These are phyloP conservation scores for Tachysurus vachellii DNA, from an alignment of 2,113 vertebrate genomes.

Conservation along the genomic window DNA sequence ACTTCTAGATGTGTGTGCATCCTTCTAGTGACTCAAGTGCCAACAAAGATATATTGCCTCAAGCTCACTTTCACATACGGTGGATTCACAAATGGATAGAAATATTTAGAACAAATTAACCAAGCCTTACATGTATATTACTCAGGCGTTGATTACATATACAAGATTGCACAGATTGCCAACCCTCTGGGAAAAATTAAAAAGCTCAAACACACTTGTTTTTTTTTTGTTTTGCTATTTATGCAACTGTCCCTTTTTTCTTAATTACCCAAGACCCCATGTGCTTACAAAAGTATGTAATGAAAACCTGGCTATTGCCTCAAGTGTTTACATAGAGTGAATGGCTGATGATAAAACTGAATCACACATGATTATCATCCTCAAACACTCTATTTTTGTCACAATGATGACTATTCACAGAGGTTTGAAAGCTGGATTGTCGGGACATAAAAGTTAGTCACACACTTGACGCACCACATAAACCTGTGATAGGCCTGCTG, in stretches of 20 bases:
- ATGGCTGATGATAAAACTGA: not conserved
- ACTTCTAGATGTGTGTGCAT: not conserved
- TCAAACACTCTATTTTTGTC: slow-evolving; percentile 22
- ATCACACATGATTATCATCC: slow-evolving; percentile 39
- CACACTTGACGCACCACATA: not conserved
- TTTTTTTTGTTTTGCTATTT: slow-evolving; percentile 37
- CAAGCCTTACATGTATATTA: slow-evolving; percentile 50
- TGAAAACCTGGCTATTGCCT: slow-evolving; percentile 28
- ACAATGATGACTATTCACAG: slow-evolving; percentile 32
- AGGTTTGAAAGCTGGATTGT: not conserved
- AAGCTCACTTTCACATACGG: not conserved
- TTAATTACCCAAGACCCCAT: slow-evolving; percentile 34
- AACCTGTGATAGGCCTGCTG: slow-evolving; percentile 1
- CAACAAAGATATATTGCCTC: not conserved
- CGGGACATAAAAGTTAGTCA: slow-evolving; percentile 15
- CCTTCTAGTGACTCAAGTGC: slow-evolving; percentile 1
- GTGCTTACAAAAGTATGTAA: slow-evolving; percentile 28
- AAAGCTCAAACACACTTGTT: slow-evolving; percentile 45
- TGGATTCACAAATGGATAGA: slow-evolving; percentile 29
- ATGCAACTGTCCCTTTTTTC: slow-evolving; percentile 32
- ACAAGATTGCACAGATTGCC: slow-evolving; percentile 40
- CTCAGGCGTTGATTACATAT: slow-evolving; percentile 42
- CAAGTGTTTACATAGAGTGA: not conserved
- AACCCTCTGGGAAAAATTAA: slow-evolving; percentile 49
- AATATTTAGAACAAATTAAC: slow-evolving; percentile 43